phyloP scores from a whole-genome alignment of 2,113 vertebrate species.

The Numida meleagris region DNA sequence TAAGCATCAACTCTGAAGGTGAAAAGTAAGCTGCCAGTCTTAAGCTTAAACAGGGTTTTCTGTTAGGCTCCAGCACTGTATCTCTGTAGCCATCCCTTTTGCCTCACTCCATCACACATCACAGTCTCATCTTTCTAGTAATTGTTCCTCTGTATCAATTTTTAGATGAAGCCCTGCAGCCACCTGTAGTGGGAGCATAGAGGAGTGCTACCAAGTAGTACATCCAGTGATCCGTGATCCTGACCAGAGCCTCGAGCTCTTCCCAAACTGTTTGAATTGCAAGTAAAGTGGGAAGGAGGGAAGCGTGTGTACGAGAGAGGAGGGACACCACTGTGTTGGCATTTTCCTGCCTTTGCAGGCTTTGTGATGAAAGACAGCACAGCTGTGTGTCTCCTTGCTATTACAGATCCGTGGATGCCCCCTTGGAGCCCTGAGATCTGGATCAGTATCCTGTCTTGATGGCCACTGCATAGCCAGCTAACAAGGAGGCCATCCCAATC shows the following conservation, averaged over 20 bases:
- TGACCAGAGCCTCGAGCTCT: background rate
- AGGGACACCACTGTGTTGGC: background rate
- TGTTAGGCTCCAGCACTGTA: background rate
- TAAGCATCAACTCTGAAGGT: background rate
- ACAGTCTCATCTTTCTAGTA: conserved; percentile 35
- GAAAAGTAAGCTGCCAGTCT: background rate
- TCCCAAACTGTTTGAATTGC: background rate
- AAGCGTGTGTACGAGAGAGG: background rate
- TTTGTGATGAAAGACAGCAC: background rate
- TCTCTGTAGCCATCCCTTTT: background rate
- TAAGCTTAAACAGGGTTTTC: background rate
- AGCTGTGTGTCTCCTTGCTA: background rate
- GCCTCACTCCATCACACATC: background rate
- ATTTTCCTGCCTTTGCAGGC: background rate
- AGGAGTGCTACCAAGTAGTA: background rate
- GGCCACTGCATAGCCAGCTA: background rate
- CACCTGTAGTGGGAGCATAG: background rate
- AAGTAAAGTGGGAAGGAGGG: background rate
- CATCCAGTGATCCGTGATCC: background rate
- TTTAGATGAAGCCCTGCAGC: conserved; percentile 1
- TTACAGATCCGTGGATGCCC: background rate
- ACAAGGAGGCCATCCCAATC: background rate
- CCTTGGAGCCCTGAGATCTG: background rate
- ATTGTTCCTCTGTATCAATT: conserved; percentile 31
- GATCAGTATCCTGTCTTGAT: fast-evolving